A percentile compares a stretch with the other conserved stretches of the same genome.
These are phyloP conservation scores for Cydia splendana DNA, from an alignment of 1,140 invertebrate species.

Conservation along the genomic window DNA sequence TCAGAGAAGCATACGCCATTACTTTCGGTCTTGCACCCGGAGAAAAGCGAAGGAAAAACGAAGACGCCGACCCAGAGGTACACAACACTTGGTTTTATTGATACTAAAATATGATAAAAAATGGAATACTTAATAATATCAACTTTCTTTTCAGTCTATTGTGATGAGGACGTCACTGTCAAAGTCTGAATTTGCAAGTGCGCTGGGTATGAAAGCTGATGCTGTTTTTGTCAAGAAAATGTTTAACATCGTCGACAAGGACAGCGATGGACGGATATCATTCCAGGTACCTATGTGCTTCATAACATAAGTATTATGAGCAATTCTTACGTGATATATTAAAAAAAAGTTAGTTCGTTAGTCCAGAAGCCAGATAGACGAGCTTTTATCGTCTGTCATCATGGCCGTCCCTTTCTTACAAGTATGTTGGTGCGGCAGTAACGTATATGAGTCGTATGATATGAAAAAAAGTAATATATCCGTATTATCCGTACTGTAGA, in stretches of 20 bases:
- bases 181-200: constrained; percentile 97
- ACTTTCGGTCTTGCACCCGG: constrained; percentile 92
- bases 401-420: too few relatives aligned
- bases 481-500: too few relatives aligned
- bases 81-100: too few relatives aligned
- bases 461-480: too few relatives aligned
- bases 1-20: constrained; percentile 97
- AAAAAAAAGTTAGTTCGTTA: too few relatives aligned
- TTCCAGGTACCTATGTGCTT: constrained; percentile 85
- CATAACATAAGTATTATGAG: too few relatives aligned
- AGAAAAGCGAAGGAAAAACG: constrained; percentile 84
- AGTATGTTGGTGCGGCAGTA: too few relatives aligned
- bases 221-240: constrained; percentile 99
- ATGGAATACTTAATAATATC: constrained; percentile 2
- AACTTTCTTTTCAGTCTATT: constrained; percentile 79
- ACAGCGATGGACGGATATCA: constrained; percentile 96
- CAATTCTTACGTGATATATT: too few relatives aligned
- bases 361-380: too few relatives aligned
- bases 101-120: neutral
- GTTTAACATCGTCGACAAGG: constrained; percentile 99
- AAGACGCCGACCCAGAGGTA: constrained; percentile 89
- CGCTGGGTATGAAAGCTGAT: constrained; percentile 97
- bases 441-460: too few relatives aligned
- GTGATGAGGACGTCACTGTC: constrained; percentile 97
- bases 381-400: too few relatives aligned